These are phyloP conservation scores for Helogale parvula DNA, from an alignment of 2,113 vertebrate species.

Conservation along the genomic window DNA sequence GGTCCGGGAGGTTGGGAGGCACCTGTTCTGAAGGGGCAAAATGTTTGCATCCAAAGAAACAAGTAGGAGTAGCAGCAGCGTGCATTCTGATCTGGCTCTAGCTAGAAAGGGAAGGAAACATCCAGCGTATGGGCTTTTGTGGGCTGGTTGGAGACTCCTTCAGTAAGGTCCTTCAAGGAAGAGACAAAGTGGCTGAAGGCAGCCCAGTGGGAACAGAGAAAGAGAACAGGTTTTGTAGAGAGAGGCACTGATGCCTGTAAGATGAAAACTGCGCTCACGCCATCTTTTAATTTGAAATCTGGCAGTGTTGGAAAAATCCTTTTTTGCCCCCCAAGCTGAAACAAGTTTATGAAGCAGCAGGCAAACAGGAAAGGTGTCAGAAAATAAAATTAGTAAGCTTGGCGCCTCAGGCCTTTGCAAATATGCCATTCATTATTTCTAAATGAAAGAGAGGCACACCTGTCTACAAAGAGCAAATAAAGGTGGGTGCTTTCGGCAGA, in stretches of 20 bases:
- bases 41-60: neutral
- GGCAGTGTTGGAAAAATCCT: neutral
- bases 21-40: neutral
- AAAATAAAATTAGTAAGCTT: conserved; percentile 57
- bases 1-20: neutral
- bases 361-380: neutral
- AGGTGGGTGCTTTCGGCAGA: neutral
- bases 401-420: neutral
- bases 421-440: conserved; percentile 44
- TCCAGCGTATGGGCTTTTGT: neutral
- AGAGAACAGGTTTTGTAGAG: neutral
- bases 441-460: neutral
- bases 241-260: neutral
- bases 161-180: neutral
- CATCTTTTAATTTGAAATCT: conserved; percentile 52
- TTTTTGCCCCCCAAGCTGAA: conserved; percentile 21
- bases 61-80: neutral
- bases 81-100: neutral
- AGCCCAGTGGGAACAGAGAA: too few relatives aligned
- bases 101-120: neutral
- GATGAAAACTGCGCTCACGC: neutral
- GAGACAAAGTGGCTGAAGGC: neutral
- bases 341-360: conserved; percentile 44
- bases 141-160: neutral
- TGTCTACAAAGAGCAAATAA: neutral